Conservation (phyloP, 2,888 invertebrate genomes). For the Cantharis flavilabris region DNA sequence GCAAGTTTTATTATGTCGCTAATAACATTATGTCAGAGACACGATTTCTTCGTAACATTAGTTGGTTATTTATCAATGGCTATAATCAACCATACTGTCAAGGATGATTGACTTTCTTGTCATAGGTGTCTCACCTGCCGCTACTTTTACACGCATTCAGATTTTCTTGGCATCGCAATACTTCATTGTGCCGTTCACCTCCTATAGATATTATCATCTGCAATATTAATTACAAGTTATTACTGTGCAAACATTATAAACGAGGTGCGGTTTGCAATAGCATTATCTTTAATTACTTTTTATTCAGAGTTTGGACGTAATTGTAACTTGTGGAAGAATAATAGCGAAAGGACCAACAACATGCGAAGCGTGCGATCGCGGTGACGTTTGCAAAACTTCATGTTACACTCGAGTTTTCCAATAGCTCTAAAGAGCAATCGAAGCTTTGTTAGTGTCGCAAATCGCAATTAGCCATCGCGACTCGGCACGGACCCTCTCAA, state of each 20-base stretch:
- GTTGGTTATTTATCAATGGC: slow-evolving; percentile 36
- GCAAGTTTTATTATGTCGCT: slow-evolving; percentile 23
- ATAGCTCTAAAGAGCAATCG: slow-evolving; percentile 9
- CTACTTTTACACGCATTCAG: slow-evolving; percentile 21
- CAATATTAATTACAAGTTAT: slow-evolving; percentile 4
- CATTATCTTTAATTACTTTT: neutral
- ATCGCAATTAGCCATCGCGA: slow-evolving; percentile 47
- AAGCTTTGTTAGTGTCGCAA: slow-evolving; percentile 45
- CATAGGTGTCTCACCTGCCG: slow-evolving; percentile 35
- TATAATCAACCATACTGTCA: slow-evolving; percentile 35
- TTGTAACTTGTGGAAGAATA: neutral
- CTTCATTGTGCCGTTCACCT: slow-evolving; percentile 3
- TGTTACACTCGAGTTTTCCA: slow-evolving; percentile 26
- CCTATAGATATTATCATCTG: neutral
- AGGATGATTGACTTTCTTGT: slow-evolving; percentile 37
- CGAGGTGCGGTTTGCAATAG: slow-evolving; percentile 2
- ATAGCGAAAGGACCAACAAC: slow-evolving; percentile 8
- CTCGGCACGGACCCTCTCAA: slow-evolving; percentile 51
- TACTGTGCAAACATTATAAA: neutral
- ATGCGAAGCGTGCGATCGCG: slow-evolving; percentile 27
- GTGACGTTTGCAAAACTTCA: slow-evolving; percentile 30
- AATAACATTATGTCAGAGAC: slow-evolving; percentile 33
- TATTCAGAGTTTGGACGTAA: neutral
- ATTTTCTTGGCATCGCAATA: slow-evolving; percentile 1
- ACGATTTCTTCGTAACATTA: slow-evolving; percentile 33